Evolutionary conservation across 2,888 invertebrate genomes (phyloP), one percentile per base, ranked within the genome.

Genomic region (Asteroscopus sphinx): DNA sequence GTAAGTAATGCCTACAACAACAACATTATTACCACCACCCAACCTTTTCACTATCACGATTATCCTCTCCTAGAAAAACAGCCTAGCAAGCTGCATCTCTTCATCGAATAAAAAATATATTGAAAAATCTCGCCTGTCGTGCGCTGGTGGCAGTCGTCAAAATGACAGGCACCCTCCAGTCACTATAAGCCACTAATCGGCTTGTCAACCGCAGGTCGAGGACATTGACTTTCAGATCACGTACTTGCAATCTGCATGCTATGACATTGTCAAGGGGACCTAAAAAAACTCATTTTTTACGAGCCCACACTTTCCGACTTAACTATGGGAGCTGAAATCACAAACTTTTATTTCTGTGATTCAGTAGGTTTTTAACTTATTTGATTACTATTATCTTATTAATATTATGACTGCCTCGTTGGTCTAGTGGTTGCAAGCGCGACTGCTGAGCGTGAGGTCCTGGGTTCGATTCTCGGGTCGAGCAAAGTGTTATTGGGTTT

Each of bases 171-270:
- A 33, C 76, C 69, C 72, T 73, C 73, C 65, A 71, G 71, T 71
- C 63, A 60, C 71, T 68, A 64, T 75, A 78, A 87, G 81, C 85
- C 84, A 83, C 87, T 92, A 92, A 91, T 92, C 91, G 89, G 83
- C 88, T 89, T 88, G 91, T 90, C 92, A 89, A 79, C 83, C 81
- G 69, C 91, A 89, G 83, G 72, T 73, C 79, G 71, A 70, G 73
- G 79, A 64, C 81, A 86, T 91, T 87, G 88, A 87, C 85, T 90
- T 86, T 83, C 91, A 79, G 86, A 89, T 90, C 92, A 92, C 92
- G 93, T 92, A 84, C 77, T 84, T 84, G 87, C 90, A 89, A 92
- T 93, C 90, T 92, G 90, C 92, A 92, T 92, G 82, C 86, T 77
- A 75, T 76, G 73, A 74, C 76, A 73, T 73, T 83, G 83, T 80